A percentile compares a stretch with the other conserved stretches of the same genome.
Conservation (phyloP, 2,888 invertebrate genomes). For the Nebria salina region DNA sequence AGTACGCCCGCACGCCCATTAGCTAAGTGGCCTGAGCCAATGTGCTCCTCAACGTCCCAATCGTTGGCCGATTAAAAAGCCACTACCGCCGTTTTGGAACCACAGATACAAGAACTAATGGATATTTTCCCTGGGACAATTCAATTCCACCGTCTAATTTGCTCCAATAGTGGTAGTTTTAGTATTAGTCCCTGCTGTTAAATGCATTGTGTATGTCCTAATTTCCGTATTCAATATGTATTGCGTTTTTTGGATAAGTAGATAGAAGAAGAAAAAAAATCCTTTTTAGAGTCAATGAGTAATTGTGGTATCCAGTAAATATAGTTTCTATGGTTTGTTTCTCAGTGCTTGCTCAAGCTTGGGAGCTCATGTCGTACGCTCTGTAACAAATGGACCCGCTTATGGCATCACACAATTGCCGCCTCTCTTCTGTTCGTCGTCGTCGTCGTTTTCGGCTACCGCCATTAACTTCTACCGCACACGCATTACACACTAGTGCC, state of each 20-base stretch:
- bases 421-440: slow-evolving; percentile 28
- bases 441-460: slow-evolving; percentile 19
- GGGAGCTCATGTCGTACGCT: neutral
- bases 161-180: too few relatives aligned
- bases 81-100: neutral
- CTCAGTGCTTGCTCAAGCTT: neutral
- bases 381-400: slow-evolving; percentile 32
- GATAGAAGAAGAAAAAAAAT: too few relatives aligned
- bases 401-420: slow-evolving; percentile 23
- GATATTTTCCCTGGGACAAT: too few relatives aligned
- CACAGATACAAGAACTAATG: too few relatives aligned
- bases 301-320: neutral
- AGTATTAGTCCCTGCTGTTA: too few relatives aligned
- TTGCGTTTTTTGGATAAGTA: too few relatives aligned
- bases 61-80: slow-evolving; percentile 33
- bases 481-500: slow-evolving; percentile 5
- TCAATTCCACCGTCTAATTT: too few relatives aligned
- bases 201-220: too few relatives aligned
- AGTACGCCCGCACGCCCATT: slow-evolving; percentile 53
- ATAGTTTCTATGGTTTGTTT: neutral
- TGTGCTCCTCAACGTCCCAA: slow-evolving; percentile 15
- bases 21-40: slow-evolving; percentile 51
- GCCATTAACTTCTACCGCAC: slow-evolving; percentile 21
- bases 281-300: too few relatives aligned
- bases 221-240: too few relatives aligned